Evolutionary conservation across 2,113 vertebrate species (phyloP).

Genomic region (Leucopsar rothschildi): DNA sequence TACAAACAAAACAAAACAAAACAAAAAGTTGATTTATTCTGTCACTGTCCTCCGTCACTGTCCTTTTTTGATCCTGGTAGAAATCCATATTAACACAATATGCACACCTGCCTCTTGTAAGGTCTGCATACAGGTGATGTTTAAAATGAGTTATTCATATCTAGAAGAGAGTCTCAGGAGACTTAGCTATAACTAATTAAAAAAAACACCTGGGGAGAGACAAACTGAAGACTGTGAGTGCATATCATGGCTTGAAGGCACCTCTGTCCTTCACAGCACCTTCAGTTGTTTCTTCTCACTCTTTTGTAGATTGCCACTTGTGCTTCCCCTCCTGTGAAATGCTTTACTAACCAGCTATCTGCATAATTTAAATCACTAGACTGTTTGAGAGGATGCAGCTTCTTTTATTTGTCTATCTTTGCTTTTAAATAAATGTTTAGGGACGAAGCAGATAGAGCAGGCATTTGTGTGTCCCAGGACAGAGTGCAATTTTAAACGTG

Average conservation of each 20-base stretch:
- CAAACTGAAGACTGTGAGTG: not conserved
- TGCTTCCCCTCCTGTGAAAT: not conserved
- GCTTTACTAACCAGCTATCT: not conserved
- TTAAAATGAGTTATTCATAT: not conserved
- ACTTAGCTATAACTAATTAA: not conserved
- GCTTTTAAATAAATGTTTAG: not conserved
- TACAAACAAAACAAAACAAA: too few relatives aligned
- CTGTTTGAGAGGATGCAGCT: not conserved
- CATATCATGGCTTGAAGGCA: not conserved
- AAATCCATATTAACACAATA: not conserved
- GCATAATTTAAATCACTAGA: not conserved
- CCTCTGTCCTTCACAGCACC: not conserved
- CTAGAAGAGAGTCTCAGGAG: not conserved
- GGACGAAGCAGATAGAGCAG: not conserved
- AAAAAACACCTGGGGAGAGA: not conserved
- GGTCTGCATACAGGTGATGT: not conserved
- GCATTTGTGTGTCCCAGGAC: not conserved
- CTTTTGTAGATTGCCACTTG: not conserved
- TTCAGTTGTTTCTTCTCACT: not conserved
- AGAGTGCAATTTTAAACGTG: not conserved
- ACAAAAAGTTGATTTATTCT: accelerated
- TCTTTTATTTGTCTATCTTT: not conserved
- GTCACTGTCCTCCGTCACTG: not conserved
- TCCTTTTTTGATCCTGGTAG: not conserved
- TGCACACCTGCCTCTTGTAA: not conserved